phyloP scores from a whole-genome alignment of 23 tunicate species.

The Oikopleura dioica region DNA sequence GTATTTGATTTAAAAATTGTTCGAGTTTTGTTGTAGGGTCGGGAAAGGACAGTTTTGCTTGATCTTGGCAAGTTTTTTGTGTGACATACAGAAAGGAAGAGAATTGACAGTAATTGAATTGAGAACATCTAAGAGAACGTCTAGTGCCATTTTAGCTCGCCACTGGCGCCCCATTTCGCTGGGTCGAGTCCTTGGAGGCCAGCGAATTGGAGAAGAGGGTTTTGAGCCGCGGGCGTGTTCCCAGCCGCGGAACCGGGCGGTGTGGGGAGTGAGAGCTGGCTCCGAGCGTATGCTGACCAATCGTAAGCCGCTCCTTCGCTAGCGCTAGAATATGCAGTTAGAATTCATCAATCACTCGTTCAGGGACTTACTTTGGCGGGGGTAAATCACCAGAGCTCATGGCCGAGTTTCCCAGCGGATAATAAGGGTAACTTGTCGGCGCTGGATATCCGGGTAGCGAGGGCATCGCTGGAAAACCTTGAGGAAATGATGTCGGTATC shows the following conservation, averaged over 20 bases:
- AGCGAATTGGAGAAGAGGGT: slow-evolving; percentile 1
- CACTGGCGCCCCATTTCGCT: slow-evolving; percentile 3
- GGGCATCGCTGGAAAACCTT: slow-evolving; percentile 10
- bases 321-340: neutral
- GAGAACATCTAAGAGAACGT: too few species aligned
- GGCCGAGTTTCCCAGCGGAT: neutral
- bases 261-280: neutral
- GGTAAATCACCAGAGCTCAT: neutral
- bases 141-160: neutral
- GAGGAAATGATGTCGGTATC: neutral
- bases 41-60: too few species aligned
- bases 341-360: too few species aligned
- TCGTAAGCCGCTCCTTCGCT: neutral
- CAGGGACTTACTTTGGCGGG: neutral
- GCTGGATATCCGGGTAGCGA: slow-evolving; percentile 10
- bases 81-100: too few species aligned
- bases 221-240: neutral
- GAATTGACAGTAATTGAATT: too few species aligned
- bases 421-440: neutral
- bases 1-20: too few species aligned
- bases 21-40: too few species aligned
- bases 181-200: neutral
- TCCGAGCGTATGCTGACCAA: slow-evolving; percentile 11
- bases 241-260: neutral
- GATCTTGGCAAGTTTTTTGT: too few species aligned